Base-by-base conservation (phyloP, 2,888 invertebrate genomes). In the Eupsilia transversa region DNA sequence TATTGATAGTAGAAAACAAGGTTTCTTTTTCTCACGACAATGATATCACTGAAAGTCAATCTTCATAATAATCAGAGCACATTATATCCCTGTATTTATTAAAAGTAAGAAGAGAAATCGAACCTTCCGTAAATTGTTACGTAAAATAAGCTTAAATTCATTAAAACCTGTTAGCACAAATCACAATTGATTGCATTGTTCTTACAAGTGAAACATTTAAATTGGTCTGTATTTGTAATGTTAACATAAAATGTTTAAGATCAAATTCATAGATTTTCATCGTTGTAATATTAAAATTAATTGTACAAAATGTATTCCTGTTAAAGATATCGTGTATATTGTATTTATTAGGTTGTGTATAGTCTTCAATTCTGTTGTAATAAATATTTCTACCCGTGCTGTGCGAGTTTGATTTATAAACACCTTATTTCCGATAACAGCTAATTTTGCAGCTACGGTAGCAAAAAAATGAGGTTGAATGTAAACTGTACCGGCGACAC, bases 311-410 rank as follows among this genome's bases (percentile, higher is more conserved):
- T 89, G 86, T 90, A 91, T 89, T 82, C 86, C 84, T 89, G 90
- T 90, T 91, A 84, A 84, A 82, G 63, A 77, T 89, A 87, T 86
- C 85, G 86, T 90, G 87, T 87, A 89, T 86, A 89, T 85, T 83
- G 77, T 87, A 88, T 86, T 81, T 86, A 86, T 88, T 91, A 92
- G 89, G 88, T 90, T 91, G 87, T 92, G 89, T 90, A 91, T 90
- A 92, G 91, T 89, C 91, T 93, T 92, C 87, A 84, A 91, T 91
- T 94, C 92, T 92, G 93, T 92, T 93, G 92, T 93, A 92, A 90
- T 92, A 92, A 92, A 91, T 90, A 92, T 93, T 93, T 93, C 91
- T 92, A 93, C 91, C 89, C 89, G 90, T 92, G 89, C 72, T 65
- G n/a, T 79, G 14, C 20, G 82, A 67, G 84, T 88, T 89, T 90